Conservation (phyloP, 2,797 vertebrate genomes). For the Jordanella pulchra region DNA sequence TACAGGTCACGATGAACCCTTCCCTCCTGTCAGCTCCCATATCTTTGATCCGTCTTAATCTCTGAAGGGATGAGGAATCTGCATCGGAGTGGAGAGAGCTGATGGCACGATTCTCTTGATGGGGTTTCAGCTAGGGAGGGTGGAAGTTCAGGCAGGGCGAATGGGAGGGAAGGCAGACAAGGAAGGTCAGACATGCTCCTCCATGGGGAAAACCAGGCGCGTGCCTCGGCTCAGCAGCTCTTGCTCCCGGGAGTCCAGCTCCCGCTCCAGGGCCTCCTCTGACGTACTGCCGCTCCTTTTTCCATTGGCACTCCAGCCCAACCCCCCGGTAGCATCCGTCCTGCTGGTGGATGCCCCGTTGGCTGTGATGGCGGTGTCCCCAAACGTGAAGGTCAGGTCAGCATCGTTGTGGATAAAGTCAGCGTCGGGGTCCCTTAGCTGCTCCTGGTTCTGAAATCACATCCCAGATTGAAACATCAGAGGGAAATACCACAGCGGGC, state of each 20-base stretch:
- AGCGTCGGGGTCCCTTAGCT: slow-evolving; percentile 89
- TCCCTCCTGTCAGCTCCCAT: slow-evolving; percentile 21
- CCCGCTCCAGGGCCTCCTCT: slow-evolving; percentile 90
- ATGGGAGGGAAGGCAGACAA: not conserved
- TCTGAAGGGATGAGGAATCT: slow-evolving; percentile 36
- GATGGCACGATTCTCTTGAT: slow-evolving; percentile 29
- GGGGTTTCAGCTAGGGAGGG: slow-evolving; percentile 21
- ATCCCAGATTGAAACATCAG: slow-evolving; percentile 47
- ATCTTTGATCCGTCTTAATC: slow-evolving; percentile 45
- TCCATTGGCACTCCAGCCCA: slow-evolving; percentile 69
- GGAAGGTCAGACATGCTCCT: slow-evolving; percentile 87
- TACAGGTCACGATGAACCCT: slow-evolving; percentile 27
- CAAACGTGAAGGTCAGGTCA: slow-evolving; percentile 91
- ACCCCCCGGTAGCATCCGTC: slow-evolving; percentile 32
- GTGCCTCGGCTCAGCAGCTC: slow-evolving; percentile 92
- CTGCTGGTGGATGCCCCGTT: slow-evolving; percentile 88
- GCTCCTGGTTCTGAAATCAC: slow-evolving; percentile 88
- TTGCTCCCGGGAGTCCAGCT: slow-evolving; percentile 89
- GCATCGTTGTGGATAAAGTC: slow-evolving; percentile 91
- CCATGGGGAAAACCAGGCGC: slow-evolving; percentile 92
- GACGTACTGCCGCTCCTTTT: slow-evolving; percentile 84
- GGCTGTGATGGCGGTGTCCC: slow-evolving; percentile 90
- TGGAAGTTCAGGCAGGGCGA: not conserved
- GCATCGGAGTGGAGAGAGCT: slow-evolving; percentile 38
- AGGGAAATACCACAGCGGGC: slow-evolving; percentile 17